Base-by-base conservation (phyloP, 2,888 invertebrate species). In the Dynastes maya region DNA sequence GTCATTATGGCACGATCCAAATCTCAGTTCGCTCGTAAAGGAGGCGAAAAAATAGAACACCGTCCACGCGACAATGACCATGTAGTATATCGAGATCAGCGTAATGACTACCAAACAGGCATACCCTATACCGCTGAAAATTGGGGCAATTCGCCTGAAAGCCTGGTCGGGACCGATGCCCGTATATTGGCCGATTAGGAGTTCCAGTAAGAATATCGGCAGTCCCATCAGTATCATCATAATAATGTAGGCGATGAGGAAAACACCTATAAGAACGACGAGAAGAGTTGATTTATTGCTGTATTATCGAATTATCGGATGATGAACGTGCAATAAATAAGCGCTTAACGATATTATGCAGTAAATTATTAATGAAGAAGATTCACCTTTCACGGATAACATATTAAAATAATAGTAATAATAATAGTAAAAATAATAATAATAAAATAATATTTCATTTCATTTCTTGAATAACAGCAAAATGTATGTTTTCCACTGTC, bases 41-140 rank as follows among this genome's bases (percentile, higher is more conserved):
- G 95, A 95, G 1, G 93, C 92, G 74, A 93, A 92, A 49, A 93
- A 93, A 87, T 95, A 96, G 86, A 94, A 95, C 27, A 94, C 87
- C 0, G 94, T 93, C 94, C 95, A 95, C 0, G 94, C 91, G 64
- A 95, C 94, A 80, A 95, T 94, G 53, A 95, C 92, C 93, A 95
- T 95, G 88, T 95, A 95, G 86, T 95, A 95, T 82, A 95, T 91
- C 22, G 93, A 93, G 74, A 95, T 92, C 61, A 94, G 89, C n/a
- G 91, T 90, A 55, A 95, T 93, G 32, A 95, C 93, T 53, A 94
- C 90, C 80, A 95, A 88, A 0, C 94, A 94, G 82, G 93, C 93
- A 84, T 93, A 92, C 0, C 94, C 94, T 1, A 94, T 87, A 0
- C 93, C 93, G 83, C 88, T 89, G 85, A 92, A 91, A 84, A 90